phyloP scores from a whole-genome alignment of 2,888 invertebrate species.

The Prosopocoilus inquinatus region DNA sequence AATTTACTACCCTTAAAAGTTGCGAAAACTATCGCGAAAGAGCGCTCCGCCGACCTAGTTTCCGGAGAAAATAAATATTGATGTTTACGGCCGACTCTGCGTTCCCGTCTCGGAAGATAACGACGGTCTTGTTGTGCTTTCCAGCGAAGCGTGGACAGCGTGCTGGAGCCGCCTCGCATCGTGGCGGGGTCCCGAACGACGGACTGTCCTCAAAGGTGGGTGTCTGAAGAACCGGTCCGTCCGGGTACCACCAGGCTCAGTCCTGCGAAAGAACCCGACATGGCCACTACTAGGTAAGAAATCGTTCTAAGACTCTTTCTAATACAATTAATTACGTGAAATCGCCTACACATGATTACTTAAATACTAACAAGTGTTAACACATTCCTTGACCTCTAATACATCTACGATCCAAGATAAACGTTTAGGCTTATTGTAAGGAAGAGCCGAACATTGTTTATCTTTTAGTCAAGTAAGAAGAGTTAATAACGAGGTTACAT shows the following conservation, averaged over 20 bases:
- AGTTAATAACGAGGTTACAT: too few relatives aligned
- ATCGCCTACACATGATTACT: background rate
- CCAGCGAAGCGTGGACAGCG: slow-evolving; percentile 50
- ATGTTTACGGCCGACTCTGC: background rate
- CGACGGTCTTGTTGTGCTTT: slow-evolving; percentile 25
- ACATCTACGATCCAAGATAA: background rate
- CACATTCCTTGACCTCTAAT: too few relatives aligned
- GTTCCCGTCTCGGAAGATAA: background rate
- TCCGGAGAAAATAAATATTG: background rate
- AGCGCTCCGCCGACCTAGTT: background rate
- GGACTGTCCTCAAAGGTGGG: slow-evolving; percentile 29
- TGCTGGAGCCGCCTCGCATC: slow-evolving; percentile 39
- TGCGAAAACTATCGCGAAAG: too few relatives aligned
- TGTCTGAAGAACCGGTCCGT: slow-evolving; percentile 48
- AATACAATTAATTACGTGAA: background rate
- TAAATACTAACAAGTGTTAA: background rate
- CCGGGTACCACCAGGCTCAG: slow-evolving; percentile 45
- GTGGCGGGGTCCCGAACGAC: slow-evolving; percentile 30
- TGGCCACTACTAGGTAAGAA: slow-evolving; percentile 38
- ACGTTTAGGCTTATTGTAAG: background rate
- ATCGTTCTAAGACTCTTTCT: background rate
- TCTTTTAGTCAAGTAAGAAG: too few relatives aligned
- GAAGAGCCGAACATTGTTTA: too few relatives aligned
- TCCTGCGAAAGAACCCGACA: slow-evolving; percentile 52
- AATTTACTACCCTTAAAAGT: too few relatives aligned